phyloP scores from a whole-genome alignment of 2,888 invertebrate species.

The Stictocephala bisonia region DNA sequence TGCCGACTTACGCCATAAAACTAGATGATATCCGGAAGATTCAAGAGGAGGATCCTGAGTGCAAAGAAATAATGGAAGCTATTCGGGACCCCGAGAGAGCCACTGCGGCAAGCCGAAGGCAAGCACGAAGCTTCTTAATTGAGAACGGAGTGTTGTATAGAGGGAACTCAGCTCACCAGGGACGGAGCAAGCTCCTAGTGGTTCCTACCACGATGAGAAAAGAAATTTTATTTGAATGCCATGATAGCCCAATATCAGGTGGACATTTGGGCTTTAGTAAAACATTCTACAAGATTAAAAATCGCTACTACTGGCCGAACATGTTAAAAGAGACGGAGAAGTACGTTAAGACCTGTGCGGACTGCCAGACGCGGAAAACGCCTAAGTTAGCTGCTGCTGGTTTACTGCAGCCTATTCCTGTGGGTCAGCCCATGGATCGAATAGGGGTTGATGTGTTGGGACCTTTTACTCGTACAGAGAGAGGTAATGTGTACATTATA shows the following conservation, averaged over 20 bases:
- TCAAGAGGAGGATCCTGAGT: neutral
- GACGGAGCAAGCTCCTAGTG: neutral
- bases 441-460: conserved; percentile 17
- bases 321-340: conserved; percentile 9
- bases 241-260: conserved; percentile 13
- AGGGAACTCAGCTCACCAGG: neutral
- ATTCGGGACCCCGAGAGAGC: neutral
- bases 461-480: neutral
- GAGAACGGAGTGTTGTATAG: neutral
- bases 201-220: neutral
- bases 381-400: conserved; percentile 3
- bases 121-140: neutral
- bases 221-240: conserved; percentile 4
- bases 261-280: conserved; percentile 18
- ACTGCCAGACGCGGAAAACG: conserved; percentile 9
- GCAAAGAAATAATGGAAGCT: neutral
- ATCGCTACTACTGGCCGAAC: conserved; percentile 5
- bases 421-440: conserved; percentile 7
- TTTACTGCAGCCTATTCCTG: conserved; percentile 3
- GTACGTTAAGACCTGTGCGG: conserved; percentile 17
- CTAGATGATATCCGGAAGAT: neutral
- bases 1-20: neutral
- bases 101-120: neutral
- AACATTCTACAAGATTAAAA: conserved; percentile 10
- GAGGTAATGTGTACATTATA: conserved; percentile 12